Evolutionary conservation across 2,113 vertebrate species (phyloP).

Genomic region (Chroicocephalus ridibundus): DNA sequence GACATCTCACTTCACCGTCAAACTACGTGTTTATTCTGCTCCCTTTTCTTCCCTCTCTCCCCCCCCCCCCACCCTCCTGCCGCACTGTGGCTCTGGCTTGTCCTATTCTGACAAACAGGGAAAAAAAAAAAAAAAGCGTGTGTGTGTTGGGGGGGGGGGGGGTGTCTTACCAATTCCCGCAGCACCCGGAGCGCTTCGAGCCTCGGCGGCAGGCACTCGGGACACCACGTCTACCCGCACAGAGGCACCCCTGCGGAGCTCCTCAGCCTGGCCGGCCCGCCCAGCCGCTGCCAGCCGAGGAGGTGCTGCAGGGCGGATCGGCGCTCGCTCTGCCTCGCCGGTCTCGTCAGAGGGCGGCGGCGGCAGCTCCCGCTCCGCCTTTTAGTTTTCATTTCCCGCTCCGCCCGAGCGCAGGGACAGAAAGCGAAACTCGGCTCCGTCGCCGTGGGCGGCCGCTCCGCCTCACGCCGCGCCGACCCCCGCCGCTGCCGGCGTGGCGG

Average conservation of each 20-base stretch:
- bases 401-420: rapidly evolving
- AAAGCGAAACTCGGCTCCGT: constrained; percentile 44
- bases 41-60: too few relatives aligned
- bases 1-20: not conserved
- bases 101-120: rapidly evolving
- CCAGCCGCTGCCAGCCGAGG: not conserved
- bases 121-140: not conserved
- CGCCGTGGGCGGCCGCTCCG: too few relatives aligned
- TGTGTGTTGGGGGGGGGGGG: too few relatives aligned
- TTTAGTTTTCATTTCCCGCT: constrained; percentile 43
- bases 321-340: rapidly evolving
- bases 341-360: not conserved
- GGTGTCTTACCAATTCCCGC: not conserved
- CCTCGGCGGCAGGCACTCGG: rapidly evolving
- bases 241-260: too few relatives aligned
- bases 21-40: rapidly evolving
- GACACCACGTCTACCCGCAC: rapidly evolving
- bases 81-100: rapidly evolving
- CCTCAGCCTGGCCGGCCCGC: too few relatives aligned
- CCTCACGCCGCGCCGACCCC: not conserved
- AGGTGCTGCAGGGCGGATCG: not conserved
- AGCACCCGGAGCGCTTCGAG: not conserved
- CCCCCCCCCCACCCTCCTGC: too few relatives aligned
- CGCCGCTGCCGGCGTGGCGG: not conserved
- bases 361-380: not conserved